Evolutionary conservation across 2,113 vertebrate genomes (phyloP).

Genomic region (Chaetura pelagica): DNA sequence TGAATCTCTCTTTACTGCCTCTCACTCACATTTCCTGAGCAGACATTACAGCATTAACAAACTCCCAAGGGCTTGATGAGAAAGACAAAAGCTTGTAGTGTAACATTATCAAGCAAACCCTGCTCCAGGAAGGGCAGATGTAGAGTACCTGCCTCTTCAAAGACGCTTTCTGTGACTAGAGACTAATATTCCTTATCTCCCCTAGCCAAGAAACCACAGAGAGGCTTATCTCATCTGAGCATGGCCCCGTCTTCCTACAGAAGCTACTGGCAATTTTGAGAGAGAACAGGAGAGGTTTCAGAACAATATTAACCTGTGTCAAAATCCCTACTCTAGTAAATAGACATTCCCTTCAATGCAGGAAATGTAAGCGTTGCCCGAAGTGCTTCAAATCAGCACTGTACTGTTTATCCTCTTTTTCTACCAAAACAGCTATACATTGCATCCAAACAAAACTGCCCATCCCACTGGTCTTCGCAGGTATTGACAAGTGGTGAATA

Average conservation of each 20-base stretch:
- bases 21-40: neutral
- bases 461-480: neutral
- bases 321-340: neutral
- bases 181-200: neutral
- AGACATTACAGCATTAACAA: accelerated
- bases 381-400: neutral
- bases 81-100: neutral
- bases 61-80: accelerated
- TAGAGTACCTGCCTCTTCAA: neutral
- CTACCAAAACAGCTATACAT: neutral
- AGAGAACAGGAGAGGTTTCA: neutral
- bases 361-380: neutral
- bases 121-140: neutral
- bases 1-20: neutral
- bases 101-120: neutral
- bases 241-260: neutral
- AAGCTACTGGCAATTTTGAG: neutral
- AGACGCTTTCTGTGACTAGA: neutral
- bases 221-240: neutral
- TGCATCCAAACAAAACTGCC: neutral
- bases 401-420: neutral
- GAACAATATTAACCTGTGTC: neutral
- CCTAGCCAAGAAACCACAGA: neutral
- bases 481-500: neutral
- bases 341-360: neutral